Conservation (phyloP, 2,113 vertebrate genomes). For the Cheilinus undulatus region DNA sequence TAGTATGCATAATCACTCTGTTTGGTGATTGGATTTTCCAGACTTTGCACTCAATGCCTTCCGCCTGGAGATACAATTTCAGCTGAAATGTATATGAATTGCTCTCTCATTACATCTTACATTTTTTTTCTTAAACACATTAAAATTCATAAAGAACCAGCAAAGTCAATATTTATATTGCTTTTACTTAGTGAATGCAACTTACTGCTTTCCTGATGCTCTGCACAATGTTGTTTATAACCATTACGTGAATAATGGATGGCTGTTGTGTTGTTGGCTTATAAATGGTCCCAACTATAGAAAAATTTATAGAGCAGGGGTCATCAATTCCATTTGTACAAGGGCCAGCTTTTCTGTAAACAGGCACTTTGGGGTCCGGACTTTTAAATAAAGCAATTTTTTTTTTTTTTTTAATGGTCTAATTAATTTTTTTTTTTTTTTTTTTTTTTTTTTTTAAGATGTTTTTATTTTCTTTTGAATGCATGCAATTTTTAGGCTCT, state of each 20-base stretch:
- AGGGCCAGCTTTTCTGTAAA: too few relatives aligned
- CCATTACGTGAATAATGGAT: not conserved
- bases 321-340: too few relatives aligned
- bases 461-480: too few relatives aligned
- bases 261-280: not conserved
- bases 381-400: too few relatives aligned
- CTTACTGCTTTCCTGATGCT: not conserved
- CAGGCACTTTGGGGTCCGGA: too few relatives aligned
- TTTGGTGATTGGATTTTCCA: constrained; percentile 15
- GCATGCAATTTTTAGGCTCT: too few relatives aligned
- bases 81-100: not conserved
- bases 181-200: too few relatives aligned
- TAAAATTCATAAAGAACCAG: not conserved
- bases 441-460: too few relatives aligned
- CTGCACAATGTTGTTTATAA: not conserved
- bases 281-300: not conserved
- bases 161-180: too few relatives aligned
- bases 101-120: not conserved
- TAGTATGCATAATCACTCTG: constrained; percentile 9
- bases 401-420: too few relatives aligned
- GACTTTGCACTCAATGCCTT: not conserved
- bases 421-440: too few relatives aligned
- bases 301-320: too few relatives aligned
- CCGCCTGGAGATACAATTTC: constrained; percentile 8
- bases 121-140: not conserved